Conservation (phyloP, 2,888 invertebrate species). For the Epicampocera succincta region DNA sequence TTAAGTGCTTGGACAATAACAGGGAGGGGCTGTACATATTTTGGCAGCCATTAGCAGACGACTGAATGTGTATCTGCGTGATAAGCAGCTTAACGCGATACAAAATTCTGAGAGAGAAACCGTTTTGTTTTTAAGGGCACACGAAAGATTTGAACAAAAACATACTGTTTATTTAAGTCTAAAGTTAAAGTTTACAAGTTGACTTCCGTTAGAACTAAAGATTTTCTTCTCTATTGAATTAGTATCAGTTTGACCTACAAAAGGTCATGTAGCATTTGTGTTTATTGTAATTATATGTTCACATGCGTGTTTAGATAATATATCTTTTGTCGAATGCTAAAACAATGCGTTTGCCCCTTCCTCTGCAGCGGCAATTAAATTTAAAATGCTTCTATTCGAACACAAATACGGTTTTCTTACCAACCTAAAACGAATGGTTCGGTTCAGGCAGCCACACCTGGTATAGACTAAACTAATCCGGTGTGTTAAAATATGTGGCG, state of each 20-base stretch:
- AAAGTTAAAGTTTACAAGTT: conserved; percentile 29
- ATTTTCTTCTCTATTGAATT: conserved; percentile 12
- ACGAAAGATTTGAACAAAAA: background rate
- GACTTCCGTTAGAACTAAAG: conserved; percentile 14
- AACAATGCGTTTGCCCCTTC: background rate
- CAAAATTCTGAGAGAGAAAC: background rate
- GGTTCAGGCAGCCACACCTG: conserved; percentile 57
- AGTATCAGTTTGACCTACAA: conserved; percentile 2
- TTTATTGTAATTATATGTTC: conserved; percentile 37
- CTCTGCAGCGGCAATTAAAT: conserved; percentile 9
- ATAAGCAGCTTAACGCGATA: background rate
- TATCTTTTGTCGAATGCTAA: background rate
- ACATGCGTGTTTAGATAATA: background rate
- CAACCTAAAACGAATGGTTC: conserved; percentile 38
- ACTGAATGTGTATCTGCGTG: background rate
- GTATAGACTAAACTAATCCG: conserved; percentile 34
- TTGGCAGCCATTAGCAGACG: background rate
- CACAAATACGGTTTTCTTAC: background rate
- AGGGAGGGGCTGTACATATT: conserved; percentile 37
- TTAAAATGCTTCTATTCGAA: conserved; percentile 11
- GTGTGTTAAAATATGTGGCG: conserved; percentile 19
- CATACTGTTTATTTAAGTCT: background rate
- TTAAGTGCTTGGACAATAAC: conserved; percentile 6
- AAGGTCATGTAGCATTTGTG: conserved; percentile 38
- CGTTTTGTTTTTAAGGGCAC: background rate